Conservation (phyloP, 2,113 vertebrate genomes). For the Eidolon helvum region DNA sequence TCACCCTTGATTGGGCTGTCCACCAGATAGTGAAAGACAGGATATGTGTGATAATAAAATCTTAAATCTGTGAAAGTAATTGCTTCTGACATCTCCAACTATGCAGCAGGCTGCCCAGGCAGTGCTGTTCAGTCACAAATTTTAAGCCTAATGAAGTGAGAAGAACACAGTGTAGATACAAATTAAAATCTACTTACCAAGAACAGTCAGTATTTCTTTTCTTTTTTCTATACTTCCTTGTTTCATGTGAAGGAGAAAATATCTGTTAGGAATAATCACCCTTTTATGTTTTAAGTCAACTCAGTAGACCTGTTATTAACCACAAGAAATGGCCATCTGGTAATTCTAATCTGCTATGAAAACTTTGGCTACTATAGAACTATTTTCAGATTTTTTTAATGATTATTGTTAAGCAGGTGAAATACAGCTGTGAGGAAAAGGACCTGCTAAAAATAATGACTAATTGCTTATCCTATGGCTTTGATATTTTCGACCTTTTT, state of each 20-base stretch:
- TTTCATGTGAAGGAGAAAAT: conserved; percentile 69
- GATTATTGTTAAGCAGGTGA: conserved; percentile 79
- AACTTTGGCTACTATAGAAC: conserved; percentile 58
- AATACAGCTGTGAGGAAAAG: conserved; percentile 66
- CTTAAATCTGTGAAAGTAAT: conserved; percentile 83
- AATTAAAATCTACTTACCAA: conserved; percentile 81
- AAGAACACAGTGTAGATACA: conserved; percentile 80
- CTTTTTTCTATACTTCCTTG: conserved; percentile 64
- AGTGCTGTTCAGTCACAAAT: conserved; percentile 78
- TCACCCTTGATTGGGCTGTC: conserved; percentile 71
- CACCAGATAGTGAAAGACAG: conserved; percentile 73
- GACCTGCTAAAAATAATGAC: conserved; percentile 71
- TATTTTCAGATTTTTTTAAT: conserved; percentile 80
- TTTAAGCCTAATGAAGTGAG: conserved; percentile 80
- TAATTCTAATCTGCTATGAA: conserved; percentile 77
- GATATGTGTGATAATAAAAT: conserved; percentile 81
- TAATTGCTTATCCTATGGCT: conserved; percentile 70
- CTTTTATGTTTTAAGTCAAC: conserved; percentile 78
- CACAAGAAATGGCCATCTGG: conserved; percentile 72
- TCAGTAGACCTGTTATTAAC: conserved; percentile 76
- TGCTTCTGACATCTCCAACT: conserved; percentile 81
- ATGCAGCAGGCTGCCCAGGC: conserved; percentile 79
- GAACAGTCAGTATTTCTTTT: conserved; percentile 52
- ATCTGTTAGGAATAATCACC: conserved; percentile 70
- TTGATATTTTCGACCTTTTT: conserved; percentile 28